phyloP scores from a whole-genome alignment of 2,797 vertebrate species.

The Picus viridis region DNA sequence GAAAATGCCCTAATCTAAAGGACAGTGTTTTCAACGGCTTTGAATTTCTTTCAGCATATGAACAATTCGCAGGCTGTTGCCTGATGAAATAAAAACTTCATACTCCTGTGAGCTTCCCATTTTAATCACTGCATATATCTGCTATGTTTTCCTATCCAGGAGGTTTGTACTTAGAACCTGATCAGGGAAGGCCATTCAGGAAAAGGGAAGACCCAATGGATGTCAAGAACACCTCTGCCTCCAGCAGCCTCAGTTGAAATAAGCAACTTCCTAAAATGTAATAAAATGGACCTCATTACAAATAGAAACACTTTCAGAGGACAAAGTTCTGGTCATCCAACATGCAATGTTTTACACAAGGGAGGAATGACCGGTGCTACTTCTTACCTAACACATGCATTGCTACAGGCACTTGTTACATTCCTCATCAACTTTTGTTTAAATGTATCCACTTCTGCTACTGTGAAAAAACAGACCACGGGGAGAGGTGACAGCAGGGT shows the following conservation, averaged over 20 bases:
- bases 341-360: too few relatives aligned
- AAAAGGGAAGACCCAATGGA: neutral
- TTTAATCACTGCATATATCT: neutral
- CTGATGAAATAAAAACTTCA: neutral
- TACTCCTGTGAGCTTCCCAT: neutral
- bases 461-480: too few relatives aligned
- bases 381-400: too few relatives aligned
- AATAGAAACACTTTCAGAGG: neutral
- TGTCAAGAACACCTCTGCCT: neutral
- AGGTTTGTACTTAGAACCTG: neutral
- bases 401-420: too few relatives aligned
- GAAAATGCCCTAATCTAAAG: neutral
- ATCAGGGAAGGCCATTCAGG: neutral
- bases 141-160: neutral
- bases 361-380: neutral
- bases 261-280: neutral
- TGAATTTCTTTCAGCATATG: neutral
- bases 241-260: too few relatives aligned
- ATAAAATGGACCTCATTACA: too few relatives aligned
- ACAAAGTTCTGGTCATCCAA: neutral
- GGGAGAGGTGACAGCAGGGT: too few relatives aligned
- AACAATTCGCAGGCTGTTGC: neutral
- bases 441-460: neutral
- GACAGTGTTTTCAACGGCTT: neutral
- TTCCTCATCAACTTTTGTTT: too few relatives aligned